Evolutionary conservation across 2,888 invertebrate genomes (phyloP), one percentile per base, ranked within the genome.

Genomic region (Blastobasis lacticolella): DNA sequence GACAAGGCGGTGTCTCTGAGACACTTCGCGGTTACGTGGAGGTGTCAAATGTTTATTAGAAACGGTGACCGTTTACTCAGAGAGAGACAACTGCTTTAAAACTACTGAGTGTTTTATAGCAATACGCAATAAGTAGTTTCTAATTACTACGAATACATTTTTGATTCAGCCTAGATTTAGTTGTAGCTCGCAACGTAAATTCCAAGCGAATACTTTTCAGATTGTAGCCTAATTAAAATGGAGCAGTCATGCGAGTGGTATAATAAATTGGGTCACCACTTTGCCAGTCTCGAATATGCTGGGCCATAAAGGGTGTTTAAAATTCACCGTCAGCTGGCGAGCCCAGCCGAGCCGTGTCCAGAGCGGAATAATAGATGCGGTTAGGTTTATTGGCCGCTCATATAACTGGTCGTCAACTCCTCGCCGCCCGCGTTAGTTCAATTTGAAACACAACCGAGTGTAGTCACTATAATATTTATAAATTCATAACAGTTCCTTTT

Each of bases 311-410:
- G 71, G 71, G 71, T 72, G 78, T 82, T 84, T 79, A 71, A 78
- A 83, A 79, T 73, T 76, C 73, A 66, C 71, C 78, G 74, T 82
- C 86, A 85, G 85, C 86, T 85, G 86, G 61, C 63, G 60, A 63
- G 67, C 61, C 62, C 65, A 64, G 67, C 62, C 71, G 66, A 64
- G 40, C n/a, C 9, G 10, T 59, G 59, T 58, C 63, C 60, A 62
- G 61, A 66, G 61, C 63, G 71, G 75, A 73, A 83, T 82, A 84
- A 83, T 87, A 88, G 88, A 87, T 81, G 85, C 77, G 82, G 85
- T 84, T 78, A 72, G 69, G 81, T 86, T 88, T 88, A 88, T 86
- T 81, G 80, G 71, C 67, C 76, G 73, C 75, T 80, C 86, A 84
- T 88, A 88, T 87, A 88, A 87, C 84, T 65, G 75, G 67, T 61